Evolutionary conservation across 1,140 invertebrate species (phyloP).

Genomic region (Leptinotarsa defecta): DNA sequence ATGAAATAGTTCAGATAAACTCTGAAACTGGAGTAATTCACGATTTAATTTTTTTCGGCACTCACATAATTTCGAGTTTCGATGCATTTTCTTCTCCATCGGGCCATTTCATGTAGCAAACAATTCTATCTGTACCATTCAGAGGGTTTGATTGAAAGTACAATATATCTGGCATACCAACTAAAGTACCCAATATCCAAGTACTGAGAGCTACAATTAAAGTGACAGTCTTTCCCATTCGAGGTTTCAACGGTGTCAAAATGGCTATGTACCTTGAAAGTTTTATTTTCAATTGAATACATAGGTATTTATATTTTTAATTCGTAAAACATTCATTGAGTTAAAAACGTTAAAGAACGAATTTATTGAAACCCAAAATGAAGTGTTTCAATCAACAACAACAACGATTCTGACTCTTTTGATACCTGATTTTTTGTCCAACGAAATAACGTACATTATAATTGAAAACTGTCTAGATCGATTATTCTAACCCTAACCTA

Average conservation of each 20-base stretch:
- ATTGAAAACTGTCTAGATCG: too few relatives aligned
- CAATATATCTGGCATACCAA: constrained; percentile 83
- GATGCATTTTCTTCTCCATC: constrained; percentile 74
- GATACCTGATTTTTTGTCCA: too few relatives aligned
- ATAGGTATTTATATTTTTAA: neutral
- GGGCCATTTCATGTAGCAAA: constrained; percentile 84
- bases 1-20: neutral
- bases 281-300: neutral
- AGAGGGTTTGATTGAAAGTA: constrained; percentile 66
- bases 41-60: constrained; percentile 40
- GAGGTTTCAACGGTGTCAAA: constrained; percentile 83
- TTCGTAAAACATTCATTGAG: neutral
- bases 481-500: too few relatives aligned
- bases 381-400: too few relatives aligned
- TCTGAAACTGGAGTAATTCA: neutral
- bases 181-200: constrained; percentile 75
- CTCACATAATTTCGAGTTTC: constrained; percentile 79
- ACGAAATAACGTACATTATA: too few relatives aligned
- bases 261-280: constrained; percentile 85
- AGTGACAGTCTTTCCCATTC: constrained; percentile 80
- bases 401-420: too few relatives aligned
- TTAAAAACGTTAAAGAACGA: neutral
- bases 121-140: constrained; percentile 63
- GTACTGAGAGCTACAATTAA: constrained; percentile 80
- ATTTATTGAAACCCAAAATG: too few relatives aligned